Evolutionary conservation across 2,888 invertebrate genomes (phyloP), one percentile per base, ranked within the genome.

Genomic region (Lepidonotus clava): DNA sequence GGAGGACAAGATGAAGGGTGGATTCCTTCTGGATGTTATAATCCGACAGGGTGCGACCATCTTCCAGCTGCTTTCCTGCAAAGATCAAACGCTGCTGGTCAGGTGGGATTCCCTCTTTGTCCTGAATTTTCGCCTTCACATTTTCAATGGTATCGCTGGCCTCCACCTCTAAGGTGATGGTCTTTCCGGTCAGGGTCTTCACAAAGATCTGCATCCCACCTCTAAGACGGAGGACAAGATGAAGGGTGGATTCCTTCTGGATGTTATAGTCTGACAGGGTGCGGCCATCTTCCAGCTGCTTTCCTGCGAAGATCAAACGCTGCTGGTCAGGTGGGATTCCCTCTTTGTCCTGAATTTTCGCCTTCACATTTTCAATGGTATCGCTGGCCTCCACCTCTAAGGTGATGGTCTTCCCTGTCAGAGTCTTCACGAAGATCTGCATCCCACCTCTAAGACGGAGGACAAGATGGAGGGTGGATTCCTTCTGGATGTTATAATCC

Each of bases 21-120:
- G 98, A 98, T 94, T 98, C 98, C 94, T 98, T 98, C 95, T 98
- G 98, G 93, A 98, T 98, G 94, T 98, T 98, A 95, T 98, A 98
- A 94, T 98, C 98, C 0, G 97, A 97, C 38, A 98, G 95, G 1
- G 97, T 98, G 85, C 97, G 96, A 4, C 97, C 98, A 96, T 98
- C 98, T 95, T 98, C 98, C 92, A 98, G 95, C 95, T 98, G 98
- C 94, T 98, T 98, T 86, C 98, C 98, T 91, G 97, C 97, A 94
- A 98, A 98, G 95, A 98, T 98, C 94, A 98, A 95, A 92, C 76
- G n/a, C 76, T 76, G 76, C 76, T 76, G 76, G 32, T 76, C 76
- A 11, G 76, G 76, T 0, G 96, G 96, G 88, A 96, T 91, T 0
- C 95, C 95, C 90, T 89, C 89, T 53, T 89, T 89, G 80, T 89